Evolutionary conservation across 2,113 vertebrate genomes (phyloP).

Genomic region (Pontoporia blainvillei): DNA sequence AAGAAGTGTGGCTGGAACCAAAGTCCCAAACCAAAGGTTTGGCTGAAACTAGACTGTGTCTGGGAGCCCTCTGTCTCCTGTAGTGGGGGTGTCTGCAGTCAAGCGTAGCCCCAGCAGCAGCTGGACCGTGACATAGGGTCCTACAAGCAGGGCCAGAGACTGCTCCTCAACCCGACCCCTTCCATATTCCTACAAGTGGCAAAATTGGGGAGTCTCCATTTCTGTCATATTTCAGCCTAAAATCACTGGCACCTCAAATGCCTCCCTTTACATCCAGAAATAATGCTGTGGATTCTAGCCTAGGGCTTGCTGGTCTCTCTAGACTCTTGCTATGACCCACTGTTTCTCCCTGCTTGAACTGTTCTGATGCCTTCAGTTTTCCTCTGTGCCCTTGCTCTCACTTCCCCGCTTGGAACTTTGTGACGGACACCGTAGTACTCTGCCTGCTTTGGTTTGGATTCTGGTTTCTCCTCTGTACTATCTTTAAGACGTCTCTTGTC

Average conservation of each 20-base stretch:
- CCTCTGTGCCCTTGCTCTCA: background rate
- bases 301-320: background rate
- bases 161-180: background rate
- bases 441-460: background rate
- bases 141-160: background rate
- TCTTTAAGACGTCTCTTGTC: background rate
- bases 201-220: background rate
- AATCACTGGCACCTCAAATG: background rate
- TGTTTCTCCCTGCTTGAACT: background rate
- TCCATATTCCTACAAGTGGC: background rate
- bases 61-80: background rate
- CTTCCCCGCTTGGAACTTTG: background rate
- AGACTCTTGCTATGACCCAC: background rate
- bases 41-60: background rate
- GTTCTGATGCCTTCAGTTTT: background rate
- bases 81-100: accelerated
- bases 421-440: background rate
- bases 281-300: background rate
- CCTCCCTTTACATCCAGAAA: background rate
- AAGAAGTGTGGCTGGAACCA: background rate
- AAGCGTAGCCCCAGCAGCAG: background rate
- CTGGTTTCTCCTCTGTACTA: background rate
- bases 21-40: background rate
- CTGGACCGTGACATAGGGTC: background rate
- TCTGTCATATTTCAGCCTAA: background rate